These are phyloP conservation scores for Prunella himalayana DNA, from an alignment of 2,113 vertebrate species.

Conservation along the genomic window DNA sequence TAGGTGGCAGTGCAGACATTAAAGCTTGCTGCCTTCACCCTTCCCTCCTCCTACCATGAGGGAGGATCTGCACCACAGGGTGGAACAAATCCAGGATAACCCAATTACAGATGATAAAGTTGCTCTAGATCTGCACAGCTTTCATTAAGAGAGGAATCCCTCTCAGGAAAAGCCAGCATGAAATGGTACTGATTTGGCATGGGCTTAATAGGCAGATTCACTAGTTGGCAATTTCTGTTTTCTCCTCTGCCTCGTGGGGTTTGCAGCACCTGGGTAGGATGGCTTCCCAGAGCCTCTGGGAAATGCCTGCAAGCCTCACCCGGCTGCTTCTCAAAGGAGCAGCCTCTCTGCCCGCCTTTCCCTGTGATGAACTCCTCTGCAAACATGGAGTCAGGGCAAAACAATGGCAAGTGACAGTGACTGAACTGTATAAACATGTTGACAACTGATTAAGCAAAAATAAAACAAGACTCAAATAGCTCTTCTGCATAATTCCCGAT, in stretches of 20 bases:
- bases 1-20: neutral
- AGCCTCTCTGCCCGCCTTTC: neutral
- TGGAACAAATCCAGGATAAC: neutral
- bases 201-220: neutral
- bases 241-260: neutral
- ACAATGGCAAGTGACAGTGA: conserved; percentile 41
- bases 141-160: conserved; percentile 30
- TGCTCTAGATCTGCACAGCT: neutral
- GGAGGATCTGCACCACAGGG: neutral
- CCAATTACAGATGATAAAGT: neutral
- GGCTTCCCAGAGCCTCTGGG: neutral
- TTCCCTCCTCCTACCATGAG: neutral
- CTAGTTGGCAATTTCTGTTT: neutral
- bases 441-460: conserved; percentile 67
- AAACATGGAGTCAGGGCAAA: neutral
- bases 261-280: neutral
- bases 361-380: neutral
- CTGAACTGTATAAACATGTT: conserved; percentile 55
- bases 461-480: conserved; percentile 59
- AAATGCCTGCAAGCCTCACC: neutral
- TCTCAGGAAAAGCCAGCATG: neutral
- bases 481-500: conserved; percentile 59
- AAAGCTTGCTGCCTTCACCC: neutral
- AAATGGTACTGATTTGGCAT: neutral
- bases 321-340: neutral